Evolutionary conservation across 2,888 invertebrate genomes (phyloP).

Genomic region (Scaptomyza polygonia): DNA sequence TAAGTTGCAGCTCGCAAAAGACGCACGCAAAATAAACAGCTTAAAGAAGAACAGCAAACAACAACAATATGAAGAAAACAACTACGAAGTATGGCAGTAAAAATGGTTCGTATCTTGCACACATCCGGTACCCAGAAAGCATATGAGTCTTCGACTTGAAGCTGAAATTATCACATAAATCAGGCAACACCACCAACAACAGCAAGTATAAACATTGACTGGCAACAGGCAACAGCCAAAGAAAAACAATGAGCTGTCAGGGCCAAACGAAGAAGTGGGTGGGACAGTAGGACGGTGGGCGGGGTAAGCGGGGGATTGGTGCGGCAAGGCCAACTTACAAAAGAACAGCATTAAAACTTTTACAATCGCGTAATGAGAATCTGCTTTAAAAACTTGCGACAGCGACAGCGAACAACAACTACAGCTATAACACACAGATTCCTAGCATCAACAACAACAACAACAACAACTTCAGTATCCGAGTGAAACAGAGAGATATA

Average conservation of each 20-base stretch:
- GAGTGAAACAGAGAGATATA: constrained; percentile 12
- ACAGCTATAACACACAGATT: constrained; percentile 44
- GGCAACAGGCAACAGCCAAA: constrained; percentile 46
- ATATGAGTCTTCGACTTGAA: constrained; percentile 58
- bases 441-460: constrained; percentile 30
- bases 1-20: constrained; percentile 65
- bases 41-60: constrained; percentile 31
- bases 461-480: constrained; percentile 46
- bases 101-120: constrained; percentile 77
- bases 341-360: constrained; percentile 80
- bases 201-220: constrained; percentile 38
- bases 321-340: constrained; percentile 69
- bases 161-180: constrained; percentile 77
- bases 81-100: constrained; percentile 69
- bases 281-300: neutral
- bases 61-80: constrained; percentile 51
- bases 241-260: constrained; percentile 61
- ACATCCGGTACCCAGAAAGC: constrained; percentile 71
- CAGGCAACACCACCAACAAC: constrained; percentile 51
- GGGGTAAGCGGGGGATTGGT: neutral
- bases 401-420: constrained; percentile 57
- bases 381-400: constrained; percentile 78
- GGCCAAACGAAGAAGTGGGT: constrained; percentile 4
- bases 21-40: constrained; percentile 68
- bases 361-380: constrained; percentile 80